phyloP scores from a whole-genome alignment of 2,888 invertebrate species.

The Cenopis cana region DNA sequence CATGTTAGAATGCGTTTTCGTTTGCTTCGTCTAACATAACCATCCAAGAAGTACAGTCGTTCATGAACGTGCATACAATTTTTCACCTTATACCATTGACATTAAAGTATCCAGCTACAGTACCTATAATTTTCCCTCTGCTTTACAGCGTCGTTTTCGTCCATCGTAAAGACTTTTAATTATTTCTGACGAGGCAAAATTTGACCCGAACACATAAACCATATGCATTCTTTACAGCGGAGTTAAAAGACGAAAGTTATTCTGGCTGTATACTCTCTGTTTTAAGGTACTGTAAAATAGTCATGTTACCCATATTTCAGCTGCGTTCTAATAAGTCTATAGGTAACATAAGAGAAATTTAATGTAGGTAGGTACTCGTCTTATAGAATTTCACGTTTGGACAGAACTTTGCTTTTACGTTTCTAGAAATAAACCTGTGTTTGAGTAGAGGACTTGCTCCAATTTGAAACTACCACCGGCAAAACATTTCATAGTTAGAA shows the following conservation, averaged over 20 bases:
- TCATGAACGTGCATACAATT: conserved; percentile 6
- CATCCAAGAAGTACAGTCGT: not conserved
- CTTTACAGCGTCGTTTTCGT: conserved; percentile 69
- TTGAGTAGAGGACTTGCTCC: conserved; percentile 20
- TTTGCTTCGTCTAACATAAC: not conserved
- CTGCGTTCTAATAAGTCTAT: not conserved
- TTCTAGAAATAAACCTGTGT: conserved; percentile 33
- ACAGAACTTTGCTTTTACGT: conserved; percentile 41
- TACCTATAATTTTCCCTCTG: conserved; percentile 67
- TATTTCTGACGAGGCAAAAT: conserved; percentile 62
- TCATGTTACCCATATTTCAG: not conserved
- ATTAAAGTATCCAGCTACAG: not conserved
- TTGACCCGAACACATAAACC: conserved; percentile 51
- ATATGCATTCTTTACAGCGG: conserved; percentile 63
- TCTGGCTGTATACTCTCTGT: conserved; percentile 59
- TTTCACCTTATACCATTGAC: conserved; percentile 6
- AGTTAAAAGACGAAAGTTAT: conserved; percentile 55
- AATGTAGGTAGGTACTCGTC: not conserved
- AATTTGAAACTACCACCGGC: conserved; percentile 23
- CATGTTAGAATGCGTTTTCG: not conserved
- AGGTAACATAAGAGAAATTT: conserved; percentile 14
- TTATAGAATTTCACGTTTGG: conserved; percentile 22
- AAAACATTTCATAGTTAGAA: conserved; percentile 42
- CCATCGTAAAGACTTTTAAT: conserved; percentile 77
- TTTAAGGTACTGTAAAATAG: conserved; percentile 60